Evolutionary conservation across 2,113 vertebrate species (phyloP).

Genomic region (Pyrgilauda ruficollis): DNA sequence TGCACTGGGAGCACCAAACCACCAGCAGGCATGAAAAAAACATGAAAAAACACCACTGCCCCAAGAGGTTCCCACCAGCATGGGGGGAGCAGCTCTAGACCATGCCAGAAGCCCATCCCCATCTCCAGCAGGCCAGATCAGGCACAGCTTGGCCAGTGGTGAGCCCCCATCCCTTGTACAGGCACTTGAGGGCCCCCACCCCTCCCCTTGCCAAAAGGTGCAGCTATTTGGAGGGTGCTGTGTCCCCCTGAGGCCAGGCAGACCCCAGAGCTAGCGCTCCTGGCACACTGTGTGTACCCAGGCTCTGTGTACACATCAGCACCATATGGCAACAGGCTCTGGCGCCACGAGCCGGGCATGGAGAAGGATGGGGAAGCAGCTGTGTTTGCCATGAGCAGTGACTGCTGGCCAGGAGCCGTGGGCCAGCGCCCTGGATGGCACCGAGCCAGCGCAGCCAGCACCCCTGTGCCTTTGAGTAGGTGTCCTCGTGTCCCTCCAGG

Average conservation of each 20-base stretch:
- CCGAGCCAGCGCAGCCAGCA: accelerated
- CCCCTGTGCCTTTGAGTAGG: neutral
- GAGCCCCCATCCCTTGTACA: neutral
- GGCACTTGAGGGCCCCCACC: neutral
- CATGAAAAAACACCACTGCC: neutral
- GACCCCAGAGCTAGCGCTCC: accelerated
- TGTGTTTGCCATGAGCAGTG: neutral
- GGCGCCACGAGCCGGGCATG: neutral
- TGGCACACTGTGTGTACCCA: neutral
- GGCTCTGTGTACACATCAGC: neutral
- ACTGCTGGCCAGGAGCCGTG: accelerated
- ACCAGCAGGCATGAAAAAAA: neutral
- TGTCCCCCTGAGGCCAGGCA: neutral
- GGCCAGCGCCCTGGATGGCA: neutral
- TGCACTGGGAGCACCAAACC: neutral
- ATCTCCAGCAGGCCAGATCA: neutral
- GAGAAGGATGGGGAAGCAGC: slow-evolving; percentile 17
- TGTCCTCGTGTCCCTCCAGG: neutral
- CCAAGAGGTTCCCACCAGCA: neutral
- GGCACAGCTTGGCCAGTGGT: accelerated
- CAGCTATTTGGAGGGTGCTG: neutral
- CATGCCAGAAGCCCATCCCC: neutral
- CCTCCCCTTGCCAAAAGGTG: neutral
- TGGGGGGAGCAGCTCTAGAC: accelerated
- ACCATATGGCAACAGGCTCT: neutral